A percentile compares a stretch with the other conserved stretches of the same genome.
These are phyloP conservation scores for Callosobruchus maculatus DNA, from an alignment of 2,888 invertebrate species.

Conservation along the genomic window DNA sequence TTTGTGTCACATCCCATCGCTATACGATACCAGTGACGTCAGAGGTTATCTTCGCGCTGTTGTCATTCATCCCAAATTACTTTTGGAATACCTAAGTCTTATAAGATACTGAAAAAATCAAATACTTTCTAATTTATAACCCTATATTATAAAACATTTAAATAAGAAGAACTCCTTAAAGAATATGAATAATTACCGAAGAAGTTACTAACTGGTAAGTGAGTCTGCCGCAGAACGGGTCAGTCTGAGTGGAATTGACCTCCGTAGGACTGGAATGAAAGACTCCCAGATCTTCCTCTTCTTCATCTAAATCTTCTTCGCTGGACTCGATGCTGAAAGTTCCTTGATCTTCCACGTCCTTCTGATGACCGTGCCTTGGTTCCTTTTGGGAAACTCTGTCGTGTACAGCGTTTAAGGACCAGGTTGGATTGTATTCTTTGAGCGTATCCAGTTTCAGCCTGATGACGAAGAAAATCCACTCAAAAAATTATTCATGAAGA, in stretches of 20 bases:
- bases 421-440: neutral
- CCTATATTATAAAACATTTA: too few species aligned
- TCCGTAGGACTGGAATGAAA: constrained; percentile 26
- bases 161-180: too few species aligned
- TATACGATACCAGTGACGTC: too few species aligned
- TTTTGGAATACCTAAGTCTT: too few species aligned
- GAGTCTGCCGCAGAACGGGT: constrained; percentile 28
- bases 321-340: neutral
- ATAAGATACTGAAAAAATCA: too few species aligned
- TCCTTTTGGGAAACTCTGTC: neutral
- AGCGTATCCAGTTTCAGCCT: neutral
- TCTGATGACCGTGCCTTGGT: neutral
- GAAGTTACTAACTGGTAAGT: constrained; percentile 22
- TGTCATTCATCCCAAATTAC: too few species aligned
- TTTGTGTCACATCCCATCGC: too few species aligned
- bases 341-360: constrained; percentile 3
- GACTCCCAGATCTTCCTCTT: constrained; percentile 24
- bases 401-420: neutral
- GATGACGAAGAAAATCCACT: neutral
- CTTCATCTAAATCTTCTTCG: constrained; percentile 8
- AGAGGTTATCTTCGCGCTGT: too few species aligned
- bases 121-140: too few species aligned
- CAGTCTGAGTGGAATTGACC: constrained; percentile 23
- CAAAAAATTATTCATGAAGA: too few species aligned
- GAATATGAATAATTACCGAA: neutral